Percentiles rank a stretch among this genome's conserved stretches.
Evolutionary conservation across 2,888 invertebrate species (phyloP).

Genomic region (Coenonympha glycerion): DNA sequence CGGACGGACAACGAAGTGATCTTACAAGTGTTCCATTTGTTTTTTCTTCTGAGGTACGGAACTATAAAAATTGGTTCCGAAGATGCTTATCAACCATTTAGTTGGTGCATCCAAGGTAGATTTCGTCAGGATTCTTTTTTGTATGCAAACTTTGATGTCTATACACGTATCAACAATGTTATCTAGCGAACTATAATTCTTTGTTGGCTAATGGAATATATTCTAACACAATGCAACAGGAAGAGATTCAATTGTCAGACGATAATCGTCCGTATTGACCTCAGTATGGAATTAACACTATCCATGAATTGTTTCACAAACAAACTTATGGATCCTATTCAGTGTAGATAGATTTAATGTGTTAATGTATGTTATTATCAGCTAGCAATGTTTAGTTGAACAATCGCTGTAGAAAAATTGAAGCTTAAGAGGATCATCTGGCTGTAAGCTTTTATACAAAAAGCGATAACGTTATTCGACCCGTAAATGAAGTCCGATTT

Average conservation of each 20-base stretch:
- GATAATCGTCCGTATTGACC: slow-evolving; percentile 26
- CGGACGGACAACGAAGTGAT: no score
- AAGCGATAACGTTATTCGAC: no score
- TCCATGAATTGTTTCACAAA: slow-evolving; percentile 18
- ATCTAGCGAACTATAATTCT: slow-evolving; percentile 25
- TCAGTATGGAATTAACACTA: slow-evolving; percentile 23
- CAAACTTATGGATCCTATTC: slow-evolving; percentile 18
- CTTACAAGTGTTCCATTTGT: no score
- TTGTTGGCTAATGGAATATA: slow-evolving; percentile 26
- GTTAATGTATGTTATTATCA: no score
- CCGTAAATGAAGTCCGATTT: no score
- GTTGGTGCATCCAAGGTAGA: slow-evolving; percentile 1
- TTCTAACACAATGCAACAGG: slow-evolving; percentile 29
- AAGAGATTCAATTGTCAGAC: slow-evolving; percentile 29
- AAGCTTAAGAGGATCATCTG: no score
- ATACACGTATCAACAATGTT: slow-evolving; percentile 23
- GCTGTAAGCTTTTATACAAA: no score
- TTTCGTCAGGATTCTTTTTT: slow-evolving; percentile 9
- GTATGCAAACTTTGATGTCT: slow-evolving; percentile 18
- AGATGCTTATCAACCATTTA: not conserved
- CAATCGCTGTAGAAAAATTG: no score
- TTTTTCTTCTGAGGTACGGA: no score
- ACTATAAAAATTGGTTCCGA: not conserved
- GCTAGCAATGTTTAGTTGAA: not conserved
- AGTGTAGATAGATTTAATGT: slow-evolving; percentile 11